phyloP scores from a whole-genome alignment of 2,888 invertebrate genomes.

The Mechanitis messenoides region DNA sequence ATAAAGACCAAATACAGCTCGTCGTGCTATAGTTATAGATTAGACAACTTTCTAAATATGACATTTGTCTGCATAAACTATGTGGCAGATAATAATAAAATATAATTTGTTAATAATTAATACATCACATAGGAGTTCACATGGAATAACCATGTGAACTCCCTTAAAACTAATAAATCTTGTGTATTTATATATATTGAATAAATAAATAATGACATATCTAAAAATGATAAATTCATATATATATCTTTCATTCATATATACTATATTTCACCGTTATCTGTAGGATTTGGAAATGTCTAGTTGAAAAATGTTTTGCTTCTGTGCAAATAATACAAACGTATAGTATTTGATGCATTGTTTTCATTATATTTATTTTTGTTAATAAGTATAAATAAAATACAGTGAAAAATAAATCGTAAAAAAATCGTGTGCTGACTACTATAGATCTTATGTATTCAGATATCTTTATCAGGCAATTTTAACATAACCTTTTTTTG shows the following conservation, averaged over 20 bases:
- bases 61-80: slow-evolving; percentile 36
- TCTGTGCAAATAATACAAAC: slow-evolving; percentile 34
- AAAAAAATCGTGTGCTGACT: slow-evolving; percentile 4
- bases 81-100: slow-evolving; percentile 8
- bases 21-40: slow-evolving; percentile 52
- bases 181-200: too few species aligned
- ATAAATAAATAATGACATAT: too few species aligned
- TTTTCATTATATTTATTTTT: slow-evolving; percentile 34
- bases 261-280: slow-evolving; percentile 7
- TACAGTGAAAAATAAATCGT: slow-evolving; percentile 1
- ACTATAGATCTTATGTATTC: slow-evolving; percentile 24
- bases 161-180: too few species aligned
- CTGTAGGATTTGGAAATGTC: slow-evolving; percentile 2
- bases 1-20: slow-evolving; percentile 49
- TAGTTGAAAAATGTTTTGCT: slow-evolving; percentile 11
- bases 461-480: slow-evolving; percentile 38
- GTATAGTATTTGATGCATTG: slow-evolving; percentile 34
- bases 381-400: slow-evolving; percentile 24
- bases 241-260: not conserved
- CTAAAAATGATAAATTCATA: too few species aligned
- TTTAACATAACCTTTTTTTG: slow-evolving; percentile 56
- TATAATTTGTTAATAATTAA: slow-evolving; percentile 9
- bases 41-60: slow-evolving; percentile 65
- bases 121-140: too few species aligned
- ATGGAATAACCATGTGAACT: not conserved